These are phyloP conservation scores for Temnothorax ravouxi DNA, from an alignment of 2,888 invertebrate species.

Conservation along the genomic window DNA sequence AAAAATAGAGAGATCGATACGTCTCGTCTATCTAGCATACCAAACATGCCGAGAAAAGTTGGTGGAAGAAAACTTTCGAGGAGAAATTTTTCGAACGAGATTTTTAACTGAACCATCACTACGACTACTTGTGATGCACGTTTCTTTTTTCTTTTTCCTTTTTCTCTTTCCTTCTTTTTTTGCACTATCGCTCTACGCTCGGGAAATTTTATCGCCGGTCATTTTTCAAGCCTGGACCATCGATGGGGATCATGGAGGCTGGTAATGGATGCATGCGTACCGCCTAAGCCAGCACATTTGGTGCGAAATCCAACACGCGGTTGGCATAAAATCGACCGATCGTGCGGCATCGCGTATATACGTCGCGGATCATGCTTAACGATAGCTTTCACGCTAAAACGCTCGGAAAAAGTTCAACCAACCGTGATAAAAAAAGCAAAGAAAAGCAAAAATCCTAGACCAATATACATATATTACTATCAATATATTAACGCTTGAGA, in stretches of 20 bases:
- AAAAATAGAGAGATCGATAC: conserved; percentile 53
- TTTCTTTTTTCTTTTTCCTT: not conserved
- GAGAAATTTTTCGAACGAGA: conserved; percentile 13
- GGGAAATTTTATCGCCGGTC: conserved; percentile 43
- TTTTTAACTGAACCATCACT: conserved; percentile 28
- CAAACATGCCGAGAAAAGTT: conserved; percentile 39
- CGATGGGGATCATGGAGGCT: conserved; percentile 37
- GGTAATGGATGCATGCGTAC: conserved; percentile 57
- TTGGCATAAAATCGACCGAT: conserved; percentile 67
- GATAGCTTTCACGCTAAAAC: conserved; percentile 66
- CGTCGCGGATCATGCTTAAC: conserved; percentile 70
- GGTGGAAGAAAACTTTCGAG: conserved; percentile 20
- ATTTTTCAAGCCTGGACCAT: conserved; percentile 42
- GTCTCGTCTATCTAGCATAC: conserved; percentile 42
- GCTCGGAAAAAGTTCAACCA: conserved; percentile 50
- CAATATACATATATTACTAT: conserved; percentile 54
- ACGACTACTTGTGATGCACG: conserved; percentile 27
- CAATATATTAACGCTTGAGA: conserved; percentile 13
- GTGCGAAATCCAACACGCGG: conserved; percentile 73
- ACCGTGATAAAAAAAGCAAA: conserved; percentile 33
- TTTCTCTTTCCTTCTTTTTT: not conserved
- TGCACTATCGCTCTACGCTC: conserved; percentile 25
- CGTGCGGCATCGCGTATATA: conserved; percentile 54
- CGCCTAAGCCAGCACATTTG: conserved; percentile 62
- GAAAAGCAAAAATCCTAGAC: conserved; percentile 50